These are phyloP conservation scores for Gorsachius goisagi DNA, from an alignment of 2,113 vertebrate species.

Conservation along the genomic window DNA sequence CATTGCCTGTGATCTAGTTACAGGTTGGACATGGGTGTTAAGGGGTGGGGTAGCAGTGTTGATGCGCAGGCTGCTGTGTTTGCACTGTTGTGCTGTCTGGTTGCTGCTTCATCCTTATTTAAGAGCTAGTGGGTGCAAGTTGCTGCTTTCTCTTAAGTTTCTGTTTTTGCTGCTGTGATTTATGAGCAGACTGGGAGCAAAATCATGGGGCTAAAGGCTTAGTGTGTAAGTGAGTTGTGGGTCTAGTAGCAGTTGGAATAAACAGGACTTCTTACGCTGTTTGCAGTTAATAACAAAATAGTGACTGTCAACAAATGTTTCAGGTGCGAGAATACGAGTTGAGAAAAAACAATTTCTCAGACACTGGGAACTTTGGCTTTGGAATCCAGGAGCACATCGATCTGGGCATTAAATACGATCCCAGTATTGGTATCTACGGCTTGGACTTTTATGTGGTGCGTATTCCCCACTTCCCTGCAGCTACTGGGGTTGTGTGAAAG, in stretches of 20 bases:
- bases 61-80: background rate
- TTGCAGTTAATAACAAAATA: background rate
- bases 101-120: background rate
- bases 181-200: no score
- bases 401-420: constrained; percentile 97
- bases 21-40: fast-evolving
- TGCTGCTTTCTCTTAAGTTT: background rate
- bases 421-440: constrained; percentile 98
- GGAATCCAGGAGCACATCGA: constrained; percentile 99
- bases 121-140: fast-evolving
- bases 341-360: constrained; percentile 98
- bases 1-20: fast-evolving
- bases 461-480: background rate
- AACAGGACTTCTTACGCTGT: fast-evolving
- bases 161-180: background rate
- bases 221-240: fast-evolving
- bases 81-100: fast-evolving
- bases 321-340: constrained; percentile 97
- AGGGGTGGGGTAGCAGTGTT: background rate
- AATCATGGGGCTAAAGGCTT: background rate
- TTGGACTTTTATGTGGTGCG: constrained; percentile 98
- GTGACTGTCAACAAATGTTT: background rate
- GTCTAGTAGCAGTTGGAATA: background rate
- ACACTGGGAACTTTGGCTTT: constrained; percentile 98
- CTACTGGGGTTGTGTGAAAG: background rate